Evolutionary conservation across 2,888 invertebrate species (phyloP), one percentile per base, ranked within the genome.

Genomic region (Ditula angustiorana): DNA sequence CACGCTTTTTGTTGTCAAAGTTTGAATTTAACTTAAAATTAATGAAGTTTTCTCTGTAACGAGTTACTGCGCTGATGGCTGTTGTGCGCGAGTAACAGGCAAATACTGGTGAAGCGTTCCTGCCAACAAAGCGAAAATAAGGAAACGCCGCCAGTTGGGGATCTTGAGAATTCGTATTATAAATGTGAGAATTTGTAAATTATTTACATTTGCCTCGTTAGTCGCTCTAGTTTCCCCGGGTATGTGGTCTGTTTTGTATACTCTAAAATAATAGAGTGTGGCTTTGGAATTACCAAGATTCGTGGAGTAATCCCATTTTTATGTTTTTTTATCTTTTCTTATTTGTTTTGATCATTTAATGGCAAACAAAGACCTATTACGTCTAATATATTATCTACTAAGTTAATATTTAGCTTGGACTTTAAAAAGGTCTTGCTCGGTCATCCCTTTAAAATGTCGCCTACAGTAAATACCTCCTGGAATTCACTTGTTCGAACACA

Each of bases 11-110:
- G 60, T 47, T 52, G 52, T 65, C 63, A 53, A 53, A 64, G 52
- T 60, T 61, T 63, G 68, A 67, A 72, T 69, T 71, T 69, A 69
- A 67, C 69, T 64, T 55, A 47, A 70, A 73, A 74, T 76, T 70
- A 75, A 72, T 56, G 21, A 56, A 44, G 28, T 21, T 44, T 57
- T 46, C 19, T 28, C 21, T 23, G 56, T 33, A 46, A 30, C 46
- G 57, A 46, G 46, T 13, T 13, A 30, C 28, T 28, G 28, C 41
- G 26, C 19, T 44, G 21, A 28, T 35, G 16, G 16, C n/a, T 28
- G n/a, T 35, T 19, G n/a, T 21, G 21, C 49, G 19, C 33, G 19
- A 16, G 37, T 19, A 59, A 28, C 59, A 37, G 28, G 37, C 52
- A 33, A 61, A 46, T 37, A 52, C 21, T 21, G 57, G 28, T 59